Conservation (phyloP, 2,113 vertebrate species). For the Rutilus rutilus region DNA sequence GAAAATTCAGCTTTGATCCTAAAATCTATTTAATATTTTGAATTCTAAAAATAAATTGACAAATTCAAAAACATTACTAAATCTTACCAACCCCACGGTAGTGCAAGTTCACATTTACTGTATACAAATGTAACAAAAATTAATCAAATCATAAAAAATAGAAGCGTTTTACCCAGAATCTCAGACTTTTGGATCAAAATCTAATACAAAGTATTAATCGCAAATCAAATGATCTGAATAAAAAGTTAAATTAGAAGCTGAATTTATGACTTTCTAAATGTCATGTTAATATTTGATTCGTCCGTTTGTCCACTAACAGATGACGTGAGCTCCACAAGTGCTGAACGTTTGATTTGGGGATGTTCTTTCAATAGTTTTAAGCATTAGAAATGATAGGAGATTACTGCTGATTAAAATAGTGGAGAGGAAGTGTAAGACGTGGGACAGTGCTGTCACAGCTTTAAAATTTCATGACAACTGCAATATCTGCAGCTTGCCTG, state of each 20-base stretch:
- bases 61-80: too few relatives aligned
- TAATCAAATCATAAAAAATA: too few relatives aligned
- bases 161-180: too few relatives aligned
- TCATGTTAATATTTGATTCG: background rate
- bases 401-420: background rate
- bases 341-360: background rate
- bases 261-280: too few relatives aligned
- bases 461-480: background rate
- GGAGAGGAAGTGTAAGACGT: background rate
- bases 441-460: background rate
- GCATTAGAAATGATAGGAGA: background rate
- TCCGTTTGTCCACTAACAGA: background rate
- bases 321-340: background rate
- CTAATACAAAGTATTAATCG: background rate
- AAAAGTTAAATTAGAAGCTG: background rate
- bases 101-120: background rate
- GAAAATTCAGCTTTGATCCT: too few relatives aligned
- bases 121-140: too few relatives aligned
- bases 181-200: background rate
- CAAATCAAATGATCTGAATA: background rate
- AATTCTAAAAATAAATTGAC: too few relatives aligned
- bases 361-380: background rate
- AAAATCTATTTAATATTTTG: too few relatives aligned
- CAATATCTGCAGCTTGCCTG: background rate
- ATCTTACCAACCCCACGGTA: too few relatives aligned